phyloP scores from a whole-genome alignment of 1,140 invertebrate species.

The Caenorhabditis latens region DNA sequence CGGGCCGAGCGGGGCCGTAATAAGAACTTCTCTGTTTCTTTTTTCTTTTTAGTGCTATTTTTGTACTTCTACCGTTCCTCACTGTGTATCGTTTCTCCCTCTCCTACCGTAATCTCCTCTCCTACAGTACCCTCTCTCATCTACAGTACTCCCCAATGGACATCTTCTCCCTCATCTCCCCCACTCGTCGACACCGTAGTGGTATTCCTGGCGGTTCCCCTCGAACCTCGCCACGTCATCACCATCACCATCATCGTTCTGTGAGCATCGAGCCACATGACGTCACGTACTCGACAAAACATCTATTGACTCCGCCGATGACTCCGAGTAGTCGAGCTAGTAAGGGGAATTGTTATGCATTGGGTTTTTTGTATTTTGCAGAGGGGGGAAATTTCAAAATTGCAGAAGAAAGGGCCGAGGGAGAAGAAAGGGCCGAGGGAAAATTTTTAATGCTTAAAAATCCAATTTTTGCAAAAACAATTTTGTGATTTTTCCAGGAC shows the following conservation, averaged over 20 bases:
- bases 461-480: too few species aligned
- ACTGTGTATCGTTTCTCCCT: not conserved
- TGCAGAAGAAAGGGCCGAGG: too few species aligned
- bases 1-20: too few species aligned
- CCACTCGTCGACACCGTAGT: constrained; percentile 70
- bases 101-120: not conserved
- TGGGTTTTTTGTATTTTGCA: not conserved
- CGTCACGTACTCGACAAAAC: constrained; percentile 64
- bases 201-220: constrained; percentile 65
- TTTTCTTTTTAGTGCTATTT: too few species aligned
- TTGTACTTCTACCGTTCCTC: not conserved
- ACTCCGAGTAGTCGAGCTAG: constrained; percentile 41
- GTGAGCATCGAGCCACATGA: constrained; percentile 44
- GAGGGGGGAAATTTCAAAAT: not conserved
- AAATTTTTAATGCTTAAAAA: too few species aligned
- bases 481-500: constrained; percentile 85
- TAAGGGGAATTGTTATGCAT: not conserved
- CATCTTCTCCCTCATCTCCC: constrained; percentile 73
- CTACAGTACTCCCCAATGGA: constrained; percentile 66
- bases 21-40: too few species aligned
- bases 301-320: constrained; percentile 26
- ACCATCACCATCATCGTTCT: constrained; percentile 38
- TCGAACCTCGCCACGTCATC: constrained; percentile 53
- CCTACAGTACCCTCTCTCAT: constrained; percentile 29
- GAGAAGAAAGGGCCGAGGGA: too few species aligned